A percentile compares a stretch with the other conserved stretches of the same genome.
These are phyloP conservation scores for Stenichneumon culpator DNA, from an alignment of 2,888 invertebrate species.

Conservation along the genomic window DNA sequence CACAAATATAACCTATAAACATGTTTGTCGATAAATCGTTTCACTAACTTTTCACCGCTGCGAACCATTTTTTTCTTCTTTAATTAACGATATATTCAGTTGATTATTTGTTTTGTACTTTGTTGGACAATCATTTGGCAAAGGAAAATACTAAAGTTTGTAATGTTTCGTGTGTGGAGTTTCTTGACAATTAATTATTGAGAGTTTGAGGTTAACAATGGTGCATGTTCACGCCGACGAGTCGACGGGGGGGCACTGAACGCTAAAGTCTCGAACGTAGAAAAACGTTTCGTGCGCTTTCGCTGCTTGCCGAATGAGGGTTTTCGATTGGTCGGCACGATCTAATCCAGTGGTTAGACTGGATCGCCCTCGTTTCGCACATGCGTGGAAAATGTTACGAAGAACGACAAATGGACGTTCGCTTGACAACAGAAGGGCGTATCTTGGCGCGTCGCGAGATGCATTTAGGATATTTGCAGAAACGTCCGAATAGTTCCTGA, in stretches of 20 bases:
- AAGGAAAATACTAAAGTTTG: conserved; percentile 1
- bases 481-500: background rate
- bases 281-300: background rate
- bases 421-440: background rate
- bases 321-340: too few relatives aligned
- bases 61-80: conserved; percentile 76
- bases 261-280: conserved; percentile 1
- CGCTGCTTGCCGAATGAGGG: background rate
- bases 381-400: too few relatives aligned
- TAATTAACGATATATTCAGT: conserved; percentile 9
- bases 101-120: conserved; percentile 12
- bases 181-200: conserved; percentile 14
- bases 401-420: background rate
- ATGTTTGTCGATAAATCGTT: conserved; percentile 23
- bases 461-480: background rate
- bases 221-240: conserved; percentile 6
- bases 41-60: conserved; percentile 80
- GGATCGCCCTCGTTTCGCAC: too few relatives aligned
- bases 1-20: conserved; percentile 59
- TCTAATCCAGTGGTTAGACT: too few relatives aligned
- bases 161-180: background rate
- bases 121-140: conserved; percentile 34
- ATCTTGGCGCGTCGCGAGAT: background rate
- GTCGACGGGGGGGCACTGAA: conserved; percentile 18
- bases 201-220: conserved; percentile 6